Base-by-base conservation (phyloP, 2,113 vertebrate genomes). In the Sceloporus undulatus region DNA sequence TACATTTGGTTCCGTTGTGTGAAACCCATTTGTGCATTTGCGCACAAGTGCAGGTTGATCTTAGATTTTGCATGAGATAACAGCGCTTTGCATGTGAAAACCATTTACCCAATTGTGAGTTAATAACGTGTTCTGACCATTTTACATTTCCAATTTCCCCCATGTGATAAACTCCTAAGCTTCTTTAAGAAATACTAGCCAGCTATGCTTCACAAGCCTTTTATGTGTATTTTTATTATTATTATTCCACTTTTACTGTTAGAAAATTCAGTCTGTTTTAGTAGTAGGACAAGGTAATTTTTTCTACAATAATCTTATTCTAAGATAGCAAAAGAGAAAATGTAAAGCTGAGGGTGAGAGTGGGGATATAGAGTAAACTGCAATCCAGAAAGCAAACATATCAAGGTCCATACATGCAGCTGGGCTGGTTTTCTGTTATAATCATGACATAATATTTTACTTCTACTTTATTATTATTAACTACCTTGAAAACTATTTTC, bases 181-280 rank as follows among this genome's bases (percentile, higher is more conserved):
- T 25, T 4, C 1, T 62, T 6, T 48, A 9, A 21, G 71, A 80
- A 89, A 71, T 48, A 38, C 71, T 85, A 82, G 84, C 38, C 5
- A 85, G 19, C 9, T 83, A 70, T 27, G 5, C 71, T 70, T 75
- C 14, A 66, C 42, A 73, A 0, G 3, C 65, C 13, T 82, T 86
- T 93, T n/a, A 75, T 71, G 84, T 56, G 74, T n/a, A 54, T 16
- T 4, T 6, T 48, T 48, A 48, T 48, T 40, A 59, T 34, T 89
- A 54, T 29, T 80, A 21, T 6, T 82, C 5, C 18, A 40, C 48
- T 80, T 68, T 84, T 38, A 75, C 0, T 84, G 42, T 79, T 62
- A 86, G 23, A 23, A 9, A 89, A 90, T 16, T 13, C n/a, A 70
- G 16, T 4, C 10, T 59, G 59, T 4, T 75, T 59, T 23, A 74